phyloP scores from a whole-genome alignment of 1,140 invertebrate species.

The Solen grandis region DNA sequence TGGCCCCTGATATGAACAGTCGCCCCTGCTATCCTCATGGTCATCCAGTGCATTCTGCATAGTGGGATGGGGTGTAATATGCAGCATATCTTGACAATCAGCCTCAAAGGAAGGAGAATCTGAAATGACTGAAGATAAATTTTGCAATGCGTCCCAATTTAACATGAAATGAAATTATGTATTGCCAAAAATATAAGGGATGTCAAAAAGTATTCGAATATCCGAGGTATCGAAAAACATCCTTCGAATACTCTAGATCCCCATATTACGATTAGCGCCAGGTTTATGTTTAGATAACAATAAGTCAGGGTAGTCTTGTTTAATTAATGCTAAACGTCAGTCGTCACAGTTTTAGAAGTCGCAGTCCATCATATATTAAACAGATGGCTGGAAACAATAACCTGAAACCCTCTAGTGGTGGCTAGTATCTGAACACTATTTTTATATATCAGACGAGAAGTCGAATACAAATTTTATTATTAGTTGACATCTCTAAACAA shows the following conservation, averaged over 20 bases:
- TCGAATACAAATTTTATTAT: too few relatives aligned
- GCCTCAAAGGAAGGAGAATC: constrained; percentile 2
- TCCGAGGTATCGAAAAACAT: constrained; percentile 57
- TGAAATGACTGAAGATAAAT: too few relatives aligned
- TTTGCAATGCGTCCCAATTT: constrained; percentile 77
- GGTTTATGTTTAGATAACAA: too few relatives aligned
- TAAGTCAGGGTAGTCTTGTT: constrained; percentile 66
- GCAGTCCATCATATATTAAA: constrained; percentile 77
- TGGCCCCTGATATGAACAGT: constrained; percentile 21
- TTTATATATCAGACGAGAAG: constrained; percentile 71
- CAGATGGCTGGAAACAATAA: constrained; percentile 76
- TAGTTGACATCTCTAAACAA: constrained; percentile 73
- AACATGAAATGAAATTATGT: too few relatives aligned
- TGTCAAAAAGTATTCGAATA: too few relatives aligned
- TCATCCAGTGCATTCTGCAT: constrained; percentile 27
- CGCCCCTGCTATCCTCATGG: constrained; percentile 19
- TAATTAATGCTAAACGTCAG: constrained; percentile 74
- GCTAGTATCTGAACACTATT: too few relatives aligned
- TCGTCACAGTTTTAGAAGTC: too few relatives aligned
- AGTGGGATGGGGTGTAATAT: background rate
- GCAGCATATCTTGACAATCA: background rate
- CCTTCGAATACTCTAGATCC: constrained; percentile 72
- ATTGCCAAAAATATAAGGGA: constrained; percentile 38
- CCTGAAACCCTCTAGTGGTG: constrained; percentile 75
- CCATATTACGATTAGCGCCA: constrained; percentile 79